Percentiles rank a stretch among this genome's conserved stretches.
Evolutionary conservation across 30 jellyfish, hydroid and myxozoan genomes (phyloP).

Genomic region (Catostylus mosaicus): DNA sequence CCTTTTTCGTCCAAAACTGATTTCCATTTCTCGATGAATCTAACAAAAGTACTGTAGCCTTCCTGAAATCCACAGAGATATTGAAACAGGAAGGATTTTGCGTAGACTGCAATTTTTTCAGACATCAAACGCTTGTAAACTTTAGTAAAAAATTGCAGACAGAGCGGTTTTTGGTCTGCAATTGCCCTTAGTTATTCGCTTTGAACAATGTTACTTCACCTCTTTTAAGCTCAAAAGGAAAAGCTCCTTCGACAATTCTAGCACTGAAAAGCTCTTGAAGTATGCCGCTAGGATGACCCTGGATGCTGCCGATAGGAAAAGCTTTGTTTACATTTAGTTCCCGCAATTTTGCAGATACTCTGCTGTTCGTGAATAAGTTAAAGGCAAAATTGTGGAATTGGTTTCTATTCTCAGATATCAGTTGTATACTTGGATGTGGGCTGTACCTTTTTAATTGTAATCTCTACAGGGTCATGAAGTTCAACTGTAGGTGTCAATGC

Average conservation of each 20-base stretch:
- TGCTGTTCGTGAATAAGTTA: not conserved
- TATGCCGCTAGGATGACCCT: not conserved
- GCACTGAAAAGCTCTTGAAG: conserved; percentile 19
- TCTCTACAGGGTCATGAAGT: conserved; percentile 13
- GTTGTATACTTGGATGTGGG: conserved; percentile 2
- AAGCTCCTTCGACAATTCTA: not conserved
- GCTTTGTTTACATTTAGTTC: conserved; percentile 5
- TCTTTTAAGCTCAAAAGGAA: conserved; percentile 3
- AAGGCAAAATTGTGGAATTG: not conserved
- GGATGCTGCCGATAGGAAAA: conserved; percentile 5
- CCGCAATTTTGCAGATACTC: conserved; percentile 1
- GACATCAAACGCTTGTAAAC: conserved; percentile 16
- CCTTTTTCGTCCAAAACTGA: conserved; percentile 27
- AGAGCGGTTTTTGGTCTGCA: conserved; percentile 42
- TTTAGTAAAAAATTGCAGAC: conserved; percentile 29
- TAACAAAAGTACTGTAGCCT: conserved; percentile 22
- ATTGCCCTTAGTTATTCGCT: conserved; percentile 19
- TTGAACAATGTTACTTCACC: conserved; percentile 12
- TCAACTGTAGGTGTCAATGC: not conserved
- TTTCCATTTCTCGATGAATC: conserved; percentile 27
- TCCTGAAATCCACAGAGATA: conserved; percentile 29
- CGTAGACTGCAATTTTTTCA: conserved; percentile 6
- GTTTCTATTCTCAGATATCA: not conserved
- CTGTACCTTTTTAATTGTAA: conserved; percentile 2
- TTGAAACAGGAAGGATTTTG: conserved; percentile 15